Evolutionary conservation across 2,797 vertebrate species (phyloP).

Genomic region (Strix occidentalis): DNA sequence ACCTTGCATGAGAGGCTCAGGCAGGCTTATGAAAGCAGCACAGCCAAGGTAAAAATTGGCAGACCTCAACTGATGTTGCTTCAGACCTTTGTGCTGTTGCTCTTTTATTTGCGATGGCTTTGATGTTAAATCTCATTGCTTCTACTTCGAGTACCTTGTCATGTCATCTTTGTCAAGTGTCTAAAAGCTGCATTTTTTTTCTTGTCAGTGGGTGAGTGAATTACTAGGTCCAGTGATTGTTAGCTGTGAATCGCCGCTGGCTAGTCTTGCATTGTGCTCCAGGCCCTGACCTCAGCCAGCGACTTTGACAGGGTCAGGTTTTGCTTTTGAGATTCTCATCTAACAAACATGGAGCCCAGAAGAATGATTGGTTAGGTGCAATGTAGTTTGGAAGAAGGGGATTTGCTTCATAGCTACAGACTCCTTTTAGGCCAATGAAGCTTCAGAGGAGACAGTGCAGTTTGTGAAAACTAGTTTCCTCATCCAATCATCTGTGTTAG

Average conservation of each 20-base stretch:
- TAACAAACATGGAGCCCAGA: not conserved
- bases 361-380: not conserved
- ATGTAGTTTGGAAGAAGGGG: not conserved
- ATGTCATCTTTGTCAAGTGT: not conserved
- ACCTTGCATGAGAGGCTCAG: constrained; percentile 83
- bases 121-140: not conserved
- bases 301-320: not conserved
- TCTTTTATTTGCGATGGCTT: not conserved
- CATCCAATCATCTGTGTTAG: not conserved
- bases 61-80: not conserved
- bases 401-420: not conserved
- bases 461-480: not conserved
- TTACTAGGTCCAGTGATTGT: not conserved
- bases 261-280: not conserved
- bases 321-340: not conserved
- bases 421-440: not conserved
- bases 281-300: not conserved
- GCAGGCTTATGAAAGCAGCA: constrained; percentile 86
- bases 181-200: not conserved
- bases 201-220: not conserved
- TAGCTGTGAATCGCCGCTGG: not conserved
- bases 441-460: not conserved
- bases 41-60: constrained; percentile 83
- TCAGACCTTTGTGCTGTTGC: not conserved
- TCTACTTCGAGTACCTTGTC: not conserved